Percentiles rank a stretch among this genome's conserved stretches.
phyloP scores from a whole-genome alignment of 2,888 invertebrate species.

The Lymantria dispar region DNA sequence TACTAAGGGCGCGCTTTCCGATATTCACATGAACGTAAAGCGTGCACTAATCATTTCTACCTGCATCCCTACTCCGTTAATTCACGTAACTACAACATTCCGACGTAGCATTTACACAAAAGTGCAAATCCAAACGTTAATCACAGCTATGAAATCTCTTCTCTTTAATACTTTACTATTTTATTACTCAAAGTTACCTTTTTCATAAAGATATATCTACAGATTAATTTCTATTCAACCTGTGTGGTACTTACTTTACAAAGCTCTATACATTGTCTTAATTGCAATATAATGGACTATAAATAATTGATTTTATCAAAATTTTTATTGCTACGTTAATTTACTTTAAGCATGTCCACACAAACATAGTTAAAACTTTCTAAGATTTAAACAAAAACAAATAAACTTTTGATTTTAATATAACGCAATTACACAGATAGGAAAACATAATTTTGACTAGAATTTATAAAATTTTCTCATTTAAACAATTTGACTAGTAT shows the following conservation, averaged over 20 bases:
- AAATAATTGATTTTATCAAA: slow-evolving; percentile 82
- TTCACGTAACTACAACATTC: slow-evolving; percentile 21
- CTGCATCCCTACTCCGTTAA: slow-evolving; percentile 38
- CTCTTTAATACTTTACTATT: slow-evolving; percentile 66
- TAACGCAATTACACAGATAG: slow-evolving; percentile 50
- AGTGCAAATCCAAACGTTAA: slow-evolving; percentile 68
- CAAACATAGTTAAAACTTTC: slow-evolving; percentile 57
- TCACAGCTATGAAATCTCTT: slow-evolving; percentile 80
- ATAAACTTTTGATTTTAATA: slow-evolving; percentile 42
- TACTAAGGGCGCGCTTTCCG: not conserved
- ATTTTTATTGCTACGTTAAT: slow-evolving; percentile 72
- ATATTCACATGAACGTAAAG: slow-evolving; percentile 35
- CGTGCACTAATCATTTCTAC: slow-evolving; percentile 44
- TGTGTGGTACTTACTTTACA: slow-evolving; percentile 77
- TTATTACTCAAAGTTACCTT: slow-evolving; percentile 47
- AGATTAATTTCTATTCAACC: slow-evolving; percentile 71
- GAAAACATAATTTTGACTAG: slow-evolving; percentile 75
- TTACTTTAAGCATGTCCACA: slow-evolving; percentile 65
- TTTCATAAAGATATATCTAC: slow-evolving; percentile 60
- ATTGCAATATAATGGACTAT: slow-evolving; percentile 73
- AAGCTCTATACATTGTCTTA: slow-evolving; percentile 82
- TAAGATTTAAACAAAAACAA: slow-evolving; percentile 49
- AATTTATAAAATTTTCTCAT: slow-evolving; percentile 51
- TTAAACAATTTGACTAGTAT: slow-evolving; percentile 76
- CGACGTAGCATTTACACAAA: slow-evolving; percentile 70